Base-by-base conservation (phyloP, 2,797 vertebrate genomes). In the Thamnophis elegans region DNA sequence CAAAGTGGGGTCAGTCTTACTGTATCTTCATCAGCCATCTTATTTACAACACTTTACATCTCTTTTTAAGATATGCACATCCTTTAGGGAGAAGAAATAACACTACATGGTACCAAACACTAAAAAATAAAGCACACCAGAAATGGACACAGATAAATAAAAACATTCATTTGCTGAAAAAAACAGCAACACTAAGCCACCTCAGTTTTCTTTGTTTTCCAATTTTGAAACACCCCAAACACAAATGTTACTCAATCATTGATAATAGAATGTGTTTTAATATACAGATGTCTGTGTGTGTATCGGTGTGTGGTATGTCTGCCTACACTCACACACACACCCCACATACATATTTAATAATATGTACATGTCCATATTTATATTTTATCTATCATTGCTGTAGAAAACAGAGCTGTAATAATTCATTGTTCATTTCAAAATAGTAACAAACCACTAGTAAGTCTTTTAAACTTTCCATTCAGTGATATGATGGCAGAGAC, bases 21-120 rank as follows among this genome's bases (percentile, higher is more conserved):
- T 95, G 95, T 95, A 94, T 96, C 95, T 95, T 96, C 92, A 58
- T 92, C 95, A 96, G 96, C 96, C 94, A 93, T 97, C 96, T 97
- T 97, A 97, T 98, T 96, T 98, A 98, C 97, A 98, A 94, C 94
- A 95, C 95, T 97, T 97, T 97, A 97, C 96, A 97, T 94, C 85
- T 95, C 94, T 95, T 92, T 96, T 97, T 78, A 94, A 94, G 92
- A 97, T 97, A 97, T 96, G 95, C 96, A 97, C 96, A 94, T 94
- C 94, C 91, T 97, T 96, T 95, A 93, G 95, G 93, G 96, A 97
- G 96, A 89, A 96, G 94, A 96, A 92, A 96, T 96, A 96, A 97
- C 95, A 96, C 97, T 96, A 97, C 95, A 93, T 94, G 96, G 95
- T 97, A 97, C 96, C 94, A 95, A 97, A 97, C 93, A 95, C 97